Conservation (phyloP, 2,797 vertebrate species). For the Moxostoma hubbsi region DNA sequence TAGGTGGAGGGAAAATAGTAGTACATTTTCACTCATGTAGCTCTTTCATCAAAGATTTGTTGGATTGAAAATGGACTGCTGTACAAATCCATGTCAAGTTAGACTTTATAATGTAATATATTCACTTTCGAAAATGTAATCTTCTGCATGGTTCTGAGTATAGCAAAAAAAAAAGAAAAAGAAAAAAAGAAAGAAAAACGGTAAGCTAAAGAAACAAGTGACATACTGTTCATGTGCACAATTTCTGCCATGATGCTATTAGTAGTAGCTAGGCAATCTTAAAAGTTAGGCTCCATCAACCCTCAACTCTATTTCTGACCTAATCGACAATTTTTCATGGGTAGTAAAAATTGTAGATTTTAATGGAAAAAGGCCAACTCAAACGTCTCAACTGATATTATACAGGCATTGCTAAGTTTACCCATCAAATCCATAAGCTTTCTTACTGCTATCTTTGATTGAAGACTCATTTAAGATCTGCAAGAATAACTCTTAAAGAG, state of each 20-base stretch:
- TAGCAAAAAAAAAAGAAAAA: slow-evolving; percentile 4
- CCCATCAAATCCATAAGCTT: background rate
- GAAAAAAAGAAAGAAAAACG: background rate
- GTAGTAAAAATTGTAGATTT: background rate
- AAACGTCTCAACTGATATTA: slow-evolving; percentile 13
- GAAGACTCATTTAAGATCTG: slow-evolving; percentile 8
- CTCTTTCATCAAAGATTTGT: slow-evolving; percentile 1
- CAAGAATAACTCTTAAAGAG: background rate
- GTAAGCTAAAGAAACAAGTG: background rate
- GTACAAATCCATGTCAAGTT: background rate
- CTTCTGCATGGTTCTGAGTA: slow-evolving; percentile 15
- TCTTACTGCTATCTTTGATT: background rate
- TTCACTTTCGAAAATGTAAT: slow-evolving; percentile 7
- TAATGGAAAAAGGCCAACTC: background rate
- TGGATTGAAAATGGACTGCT: background rate
- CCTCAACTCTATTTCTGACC: slow-evolving; percentile 39
- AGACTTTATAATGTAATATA: background rate
- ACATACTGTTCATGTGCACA: slow-evolving; percentile 8
- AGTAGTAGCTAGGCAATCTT: slow-evolving; percentile 54
- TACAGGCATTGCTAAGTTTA: background rate
- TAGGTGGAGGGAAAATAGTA: background rate
- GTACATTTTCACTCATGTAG: background rate
- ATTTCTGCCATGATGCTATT: slow-evolving; percentile 6
- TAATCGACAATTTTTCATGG: slow-evolving; percentile 48
- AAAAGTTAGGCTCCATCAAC: slow-evolving; percentile 61